A percentile compares a stretch with the other conserved stretches of the same genome.
Evolutionary conservation across 92 coral and sea anemone genomes (phyloP).

Genomic region (Porites cylindrica): DNA sequence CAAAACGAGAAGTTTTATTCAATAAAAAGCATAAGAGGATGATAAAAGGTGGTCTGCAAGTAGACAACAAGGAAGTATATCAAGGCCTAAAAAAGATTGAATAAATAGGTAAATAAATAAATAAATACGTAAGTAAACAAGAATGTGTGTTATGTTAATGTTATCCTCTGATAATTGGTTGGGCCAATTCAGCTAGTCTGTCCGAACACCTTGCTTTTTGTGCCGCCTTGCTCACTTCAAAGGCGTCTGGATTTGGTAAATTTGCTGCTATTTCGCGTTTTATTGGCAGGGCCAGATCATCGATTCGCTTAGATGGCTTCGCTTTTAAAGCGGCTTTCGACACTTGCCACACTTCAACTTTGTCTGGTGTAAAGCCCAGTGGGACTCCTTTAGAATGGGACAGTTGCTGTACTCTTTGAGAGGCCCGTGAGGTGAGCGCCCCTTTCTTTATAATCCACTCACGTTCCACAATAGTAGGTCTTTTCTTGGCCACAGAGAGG

Average conservation of each 20-base stretch:
- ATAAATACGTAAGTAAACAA: not conserved
- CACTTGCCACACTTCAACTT: conserved; percentile 90
- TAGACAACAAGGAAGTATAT: not conserved
- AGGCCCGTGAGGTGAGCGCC: conserved; percentile 75
- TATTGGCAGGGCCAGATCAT: conserved; percentile 85
- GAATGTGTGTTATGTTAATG: not conserved
- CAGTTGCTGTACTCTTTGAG: conserved; percentile 79
- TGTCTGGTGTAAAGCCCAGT: conserved; percentile 86
- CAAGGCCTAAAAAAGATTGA: not conserved
- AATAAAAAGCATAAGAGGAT: no score
- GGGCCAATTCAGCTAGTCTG: conserved; percentile 79
- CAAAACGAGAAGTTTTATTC: no score
- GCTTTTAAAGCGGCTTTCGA: conserved; percentile 85
- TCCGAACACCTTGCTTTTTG: conserved; percentile 87
- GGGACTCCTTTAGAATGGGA: conserved; percentile 87
- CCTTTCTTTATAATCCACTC: conserved; percentile 90
- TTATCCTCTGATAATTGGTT: conserved; percentile 74
- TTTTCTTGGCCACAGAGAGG: conserved; percentile 77
- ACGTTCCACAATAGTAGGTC: conserved; percentile 67
- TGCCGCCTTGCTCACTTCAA: conserved; percentile 86
- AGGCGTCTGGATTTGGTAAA: conserved; percentile 92
- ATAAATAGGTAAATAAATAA: not conserved
- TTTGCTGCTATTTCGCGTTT: conserved; percentile 85
- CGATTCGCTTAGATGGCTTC: conserved; percentile 73
- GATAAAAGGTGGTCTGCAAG: no score